Evolutionary conservation across 2,888 invertebrate species (phyloP).

Genomic region (Hirtodrosophila cameraria): DNA sequence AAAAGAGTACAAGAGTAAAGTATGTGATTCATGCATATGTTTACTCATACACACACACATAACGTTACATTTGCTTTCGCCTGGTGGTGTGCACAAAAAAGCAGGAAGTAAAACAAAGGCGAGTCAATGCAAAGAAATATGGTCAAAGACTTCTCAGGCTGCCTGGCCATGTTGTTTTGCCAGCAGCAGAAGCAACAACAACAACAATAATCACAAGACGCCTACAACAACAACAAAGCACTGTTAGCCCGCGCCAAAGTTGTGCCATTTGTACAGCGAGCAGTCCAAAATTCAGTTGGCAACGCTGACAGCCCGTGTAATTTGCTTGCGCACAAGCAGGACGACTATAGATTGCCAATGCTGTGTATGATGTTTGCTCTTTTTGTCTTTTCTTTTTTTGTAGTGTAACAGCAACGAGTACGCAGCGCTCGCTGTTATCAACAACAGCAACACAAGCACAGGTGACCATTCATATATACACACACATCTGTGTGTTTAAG

Average conservation of each 20-base stretch:
- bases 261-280: slow-evolving; percentile 39
- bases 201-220: slow-evolving; percentile 18
- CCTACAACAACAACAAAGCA: slow-evolving; percentile 54
- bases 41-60: neutral
- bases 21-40: slow-evolving; percentile 26
- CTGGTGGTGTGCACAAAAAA: slow-evolving; percentile 22
- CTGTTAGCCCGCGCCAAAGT: slow-evolving; percentile 62
- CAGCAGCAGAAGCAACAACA: slow-evolving; percentile 17
- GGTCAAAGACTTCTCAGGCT: slow-evolving; percentile 35
- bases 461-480: slow-evolving; percentile 25
- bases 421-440: slow-evolving; percentile 67
- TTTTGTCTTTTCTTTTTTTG: slow-evolving; percentile 22
- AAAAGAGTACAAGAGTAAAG: slow-evolving; percentile 14
- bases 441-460: slow-evolving; percentile 41
- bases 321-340: slow-evolving; percentile 47
- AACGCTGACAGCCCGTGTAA: slow-evolving; percentile 51
- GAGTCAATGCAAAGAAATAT: slow-evolving; percentile 32
- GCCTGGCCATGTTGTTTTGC: slow-evolving; percentile 45
- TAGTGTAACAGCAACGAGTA: slow-evolving; percentile 38
- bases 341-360: slow-evolving; percentile 31
- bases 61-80: slow-evolving; percentile 9
- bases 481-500: neutral
- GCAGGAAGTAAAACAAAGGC: slow-evolving; percentile 53
- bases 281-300: slow-evolving; percentile 62
- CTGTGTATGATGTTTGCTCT: slow-evolving; percentile 24